Evolutionary conservation across 2,113 vertebrate genomes (phyloP).

Genomic region (Paradoxurus hermaphroditus): DNA sequence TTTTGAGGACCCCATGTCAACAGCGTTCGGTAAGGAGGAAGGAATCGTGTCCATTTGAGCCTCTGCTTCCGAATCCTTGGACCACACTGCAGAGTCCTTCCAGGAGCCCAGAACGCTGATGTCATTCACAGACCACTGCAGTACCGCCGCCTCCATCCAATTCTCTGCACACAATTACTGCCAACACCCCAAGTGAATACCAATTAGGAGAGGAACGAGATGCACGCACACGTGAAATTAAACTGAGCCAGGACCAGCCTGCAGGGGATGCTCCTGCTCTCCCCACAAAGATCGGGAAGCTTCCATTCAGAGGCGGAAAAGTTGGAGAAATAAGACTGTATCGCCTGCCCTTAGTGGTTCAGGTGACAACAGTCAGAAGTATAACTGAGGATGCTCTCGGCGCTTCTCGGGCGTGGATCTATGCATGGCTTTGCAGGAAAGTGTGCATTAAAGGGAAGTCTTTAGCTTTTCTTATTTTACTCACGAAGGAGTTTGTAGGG

Average conservation of each 20-base stretch:
- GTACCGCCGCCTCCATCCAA: conserved; percentile 74
- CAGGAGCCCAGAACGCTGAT: conserved; percentile 72
- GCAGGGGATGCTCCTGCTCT: conserved; percentile 77
- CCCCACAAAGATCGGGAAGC: background rate
- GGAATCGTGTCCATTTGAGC: conserved; percentile 66
- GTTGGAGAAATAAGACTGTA: background rate
- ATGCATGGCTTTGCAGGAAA: conserved; percentile 41
- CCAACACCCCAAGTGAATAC: conserved; percentile 70
- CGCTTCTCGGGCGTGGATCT: conserved; percentile 7
- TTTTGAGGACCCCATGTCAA: background rate
- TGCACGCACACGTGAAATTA: background rate
- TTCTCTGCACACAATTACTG: conserved; percentile 78
- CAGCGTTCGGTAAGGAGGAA: background rate
- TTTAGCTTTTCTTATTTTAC: background rate
- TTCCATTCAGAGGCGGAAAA: background rate
- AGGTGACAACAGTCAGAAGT: conserved; percentile 68
- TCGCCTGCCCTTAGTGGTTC: conserved; percentile 56
- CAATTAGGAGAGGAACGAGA: conserved; percentile 69
- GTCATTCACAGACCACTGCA: conserved; percentile 77
- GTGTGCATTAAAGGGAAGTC: background rate
- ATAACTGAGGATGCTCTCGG: conserved; percentile 69
- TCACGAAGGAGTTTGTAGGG: conserved; percentile 17
- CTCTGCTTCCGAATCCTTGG: conserved; percentile 73
- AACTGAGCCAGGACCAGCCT: conserved; percentile 35
- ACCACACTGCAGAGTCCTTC: conserved; percentile 77